Conservation (phyloP, 2,113 vertebrate genomes). For the Cebus imitator region DNA sequence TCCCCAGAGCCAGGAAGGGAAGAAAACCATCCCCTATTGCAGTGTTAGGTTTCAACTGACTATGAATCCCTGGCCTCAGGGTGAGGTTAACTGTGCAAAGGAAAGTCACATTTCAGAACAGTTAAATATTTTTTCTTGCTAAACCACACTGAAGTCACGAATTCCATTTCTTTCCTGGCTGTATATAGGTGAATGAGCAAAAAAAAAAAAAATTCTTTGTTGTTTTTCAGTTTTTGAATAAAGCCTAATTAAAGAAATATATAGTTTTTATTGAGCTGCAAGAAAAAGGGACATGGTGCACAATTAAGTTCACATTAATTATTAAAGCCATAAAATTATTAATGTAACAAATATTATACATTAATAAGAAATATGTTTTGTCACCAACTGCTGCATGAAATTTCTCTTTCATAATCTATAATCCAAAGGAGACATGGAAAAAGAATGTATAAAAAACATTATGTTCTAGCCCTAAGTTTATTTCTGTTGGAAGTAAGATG, state of each 20-base stretch:
- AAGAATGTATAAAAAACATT: slow-evolving; percentile 25
- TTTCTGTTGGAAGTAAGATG: background rate
- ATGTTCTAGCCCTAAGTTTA: slow-evolving; percentile 31
- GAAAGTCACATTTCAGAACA: slow-evolving; percentile 57
- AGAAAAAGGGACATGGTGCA: slow-evolving; percentile 74
- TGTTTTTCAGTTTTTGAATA: slow-evolving; percentile 73
- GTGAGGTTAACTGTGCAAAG: slow-evolving; percentile 51
- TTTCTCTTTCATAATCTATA: slow-evolving; percentile 56
- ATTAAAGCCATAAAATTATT: slow-evolving; percentile 79
- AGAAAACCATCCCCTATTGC: background rate
- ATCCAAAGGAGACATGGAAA: slow-evolving; percentile 57
- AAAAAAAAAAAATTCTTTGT: background rate
- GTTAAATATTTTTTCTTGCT: slow-evolving; percentile 34
- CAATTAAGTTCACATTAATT: slow-evolving; percentile 80
- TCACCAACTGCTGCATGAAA: slow-evolving; percentile 66
- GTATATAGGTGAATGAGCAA: slow-evolving; percentile 71
- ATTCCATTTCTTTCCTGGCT: slow-evolving; percentile 61
- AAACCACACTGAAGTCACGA: slow-evolving; percentile 51
- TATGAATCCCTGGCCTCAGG: background rate
- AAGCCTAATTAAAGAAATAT: slow-evolving; percentile 82
- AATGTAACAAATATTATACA: slow-evolving; percentile 76
- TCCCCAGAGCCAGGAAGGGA: slow-evolving; percentile 3
- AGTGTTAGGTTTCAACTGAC: background rate
- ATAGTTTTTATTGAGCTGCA: slow-evolving; percentile 79
- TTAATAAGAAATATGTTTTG: slow-evolving; percentile 79